phyloP scores from a whole-genome alignment of 2,888 invertebrate genomes.

The Oxytorus armatus region DNA sequence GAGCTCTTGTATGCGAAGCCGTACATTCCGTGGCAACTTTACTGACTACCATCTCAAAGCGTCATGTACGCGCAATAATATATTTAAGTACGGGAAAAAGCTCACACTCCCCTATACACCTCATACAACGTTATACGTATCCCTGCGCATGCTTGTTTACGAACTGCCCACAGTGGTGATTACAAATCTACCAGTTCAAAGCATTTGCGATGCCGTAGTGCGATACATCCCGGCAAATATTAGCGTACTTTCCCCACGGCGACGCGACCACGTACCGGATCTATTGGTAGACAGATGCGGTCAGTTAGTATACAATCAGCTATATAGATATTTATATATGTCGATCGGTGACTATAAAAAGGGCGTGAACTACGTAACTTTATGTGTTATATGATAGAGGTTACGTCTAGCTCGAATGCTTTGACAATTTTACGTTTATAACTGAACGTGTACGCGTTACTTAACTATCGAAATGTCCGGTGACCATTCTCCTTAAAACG shows the following conservation, averaged over 20 bases:
- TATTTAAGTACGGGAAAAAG: not conserved
- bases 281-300: not conserved
- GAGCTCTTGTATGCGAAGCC: not conserved
- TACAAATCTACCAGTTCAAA: constrained; percentile 69
- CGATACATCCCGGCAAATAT: constrained; percentile 75
- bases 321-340: not conserved
- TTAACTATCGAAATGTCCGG: not conserved
- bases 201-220: constrained; percentile 72
- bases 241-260: constrained; percentile 57
- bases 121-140: not conserved
- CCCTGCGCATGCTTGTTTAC: constrained; percentile 1
- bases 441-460: constrained; percentile 6
- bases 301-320: not conserved
- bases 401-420: constrained; percentile 7
- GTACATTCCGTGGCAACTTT: not conserved
- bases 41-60: not conserved
- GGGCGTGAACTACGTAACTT: not conserved
- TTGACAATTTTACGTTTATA: constrained; percentile 21
- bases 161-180: constrained; percentile 59
- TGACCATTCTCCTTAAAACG: constrained; percentile 8
- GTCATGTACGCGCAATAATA: not conserved
- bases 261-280: not conserved
- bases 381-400: not conserved
- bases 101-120: not conserved
- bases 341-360: not conserved